Base-by-base conservation (phyloP, 2,888 invertebrate species). In the Hypselothyrea guttata region DNA sequence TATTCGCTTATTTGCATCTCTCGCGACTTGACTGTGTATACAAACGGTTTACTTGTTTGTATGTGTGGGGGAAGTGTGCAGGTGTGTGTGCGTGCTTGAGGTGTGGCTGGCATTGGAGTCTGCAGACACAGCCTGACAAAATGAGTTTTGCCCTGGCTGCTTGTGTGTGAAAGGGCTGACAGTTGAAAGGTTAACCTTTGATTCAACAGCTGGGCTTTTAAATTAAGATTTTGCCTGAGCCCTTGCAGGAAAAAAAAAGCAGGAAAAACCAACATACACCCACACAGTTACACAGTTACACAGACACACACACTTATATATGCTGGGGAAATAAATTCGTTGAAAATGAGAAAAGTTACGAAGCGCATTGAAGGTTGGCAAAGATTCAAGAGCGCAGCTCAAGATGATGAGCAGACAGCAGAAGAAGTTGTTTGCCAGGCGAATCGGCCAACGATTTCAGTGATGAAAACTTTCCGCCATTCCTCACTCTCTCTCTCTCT, bases 171-270 rank as follows among this genome's bases (percentile, higher is more conserved):
- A 66, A 75, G 71, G 79, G 70, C 59, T 65, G 68, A 35, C 57
- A 52, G 71, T 49, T 59, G 71, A 63, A 71, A 75, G 79, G 82
- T 81, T 77, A 82, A 81, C 81, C 82, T 82, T 82, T 81, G 82
- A 82, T 79, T 82, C 83, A 78, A 79, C 79, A 79, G 82, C 82
- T 82, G 79, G 77, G 79, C 77, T 76, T 77, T 78, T 78, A 82
- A 78, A 78, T 75, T 79, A 82, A 82, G 82, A 79, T 78, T 78
- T 72, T 42, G 45, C 55, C 28, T 46, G 47, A 15, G 28, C 47
- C 22, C 38, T 33, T 38, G 41, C 46, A 61, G 46, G 34, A 35
- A 41, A 52, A 9, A 37, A 28, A 8, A 12, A 4, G 38, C 5
- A 1, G 28, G 18, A 0, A n/a, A 9, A 12, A 35, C 15, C n/a